Base-by-base conservation (phyloP, 2,797 vertebrate genomes). In the Silurus aristotelis region DNA sequence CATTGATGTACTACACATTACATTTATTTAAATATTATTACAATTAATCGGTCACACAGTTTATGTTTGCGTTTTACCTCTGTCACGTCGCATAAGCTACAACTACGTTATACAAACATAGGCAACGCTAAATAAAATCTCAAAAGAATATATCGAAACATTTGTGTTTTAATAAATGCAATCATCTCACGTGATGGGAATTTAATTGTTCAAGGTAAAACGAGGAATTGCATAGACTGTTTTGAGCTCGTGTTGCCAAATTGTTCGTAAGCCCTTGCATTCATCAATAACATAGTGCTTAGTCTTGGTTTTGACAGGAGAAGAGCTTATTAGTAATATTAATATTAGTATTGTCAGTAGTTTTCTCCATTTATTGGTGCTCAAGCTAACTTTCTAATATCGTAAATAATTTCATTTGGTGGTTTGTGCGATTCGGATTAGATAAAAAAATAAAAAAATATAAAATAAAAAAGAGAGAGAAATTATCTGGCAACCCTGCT, bases 401-500 rank as follows among this genome's bases (percentile, higher is more conserved):
- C 48, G 17, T 15, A 70, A 8, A 3, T 1, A n/a, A n/a, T 5
- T 52, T 7, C 0, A 75, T 55, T 25, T 15, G 19, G 13, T 12
- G 17, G 3, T 12, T 1, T 0, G 7, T 31, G n/a, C 3, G 7
- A 20, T 15, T 19, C 8, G 25, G 52, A 20, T 12, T 58, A 1
- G 9, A 7, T 3, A 52, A 0, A 52, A 38, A 38, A 31, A n/a
- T n/a, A n/a, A n/a, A n/a, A n/a, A n/a, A n/a, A n/a, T n/a, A n/a
- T n/a, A n/a, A 31, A 31, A 31, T 31, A 31, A 31, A 31, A 31
- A 31, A 31, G 1, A 31, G 31, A 38, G 38, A 38, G 25, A 6
- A 43, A 48, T 25, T 77, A 88, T 12, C 80, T 94, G 94, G 93
- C 91, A 93, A 87, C 76, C 83, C 80, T 48, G 67, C 84, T 67